Percentiles rank a stretch among this genome's conserved stretches.
Evolutionary conservation across 2,797 vertebrate genomes (phyloP).

Genomic region (Lophius americanus): DNA sequence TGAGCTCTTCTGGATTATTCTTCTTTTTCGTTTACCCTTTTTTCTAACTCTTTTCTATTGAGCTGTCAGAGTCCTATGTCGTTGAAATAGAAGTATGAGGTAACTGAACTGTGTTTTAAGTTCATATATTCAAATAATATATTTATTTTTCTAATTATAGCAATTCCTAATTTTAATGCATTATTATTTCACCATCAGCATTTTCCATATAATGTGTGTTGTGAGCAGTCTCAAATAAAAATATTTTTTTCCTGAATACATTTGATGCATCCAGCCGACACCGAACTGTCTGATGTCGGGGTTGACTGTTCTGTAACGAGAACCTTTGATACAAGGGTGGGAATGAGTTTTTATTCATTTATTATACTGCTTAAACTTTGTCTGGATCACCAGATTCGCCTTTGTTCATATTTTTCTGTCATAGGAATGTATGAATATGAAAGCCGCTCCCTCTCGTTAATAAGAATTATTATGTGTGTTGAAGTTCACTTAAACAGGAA

Average conservation of each 20-base stretch:
- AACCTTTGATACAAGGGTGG: slow-evolving; percentile 21
- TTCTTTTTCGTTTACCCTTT: no score
- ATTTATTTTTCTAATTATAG: no score
- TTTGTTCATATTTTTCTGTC: background rate
- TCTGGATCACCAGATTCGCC: background rate
- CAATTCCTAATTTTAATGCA: no score
- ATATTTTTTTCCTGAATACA: background rate
- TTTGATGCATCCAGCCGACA: background rate
- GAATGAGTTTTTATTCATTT: background rate
- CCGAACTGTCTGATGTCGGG: background rate
- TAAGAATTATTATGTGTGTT: slow-evolving; percentile 23
- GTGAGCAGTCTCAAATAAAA: background rate
- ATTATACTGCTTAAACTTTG: slow-evolving; percentile 1
- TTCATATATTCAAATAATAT: no score
- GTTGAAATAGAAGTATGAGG: no score
- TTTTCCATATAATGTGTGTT: no score
- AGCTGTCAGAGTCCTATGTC: no score
- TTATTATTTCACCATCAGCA: no score
- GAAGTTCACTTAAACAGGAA: background rate
- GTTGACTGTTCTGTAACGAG: background rate
- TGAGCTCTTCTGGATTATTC: no score
- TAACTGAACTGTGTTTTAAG: no score
- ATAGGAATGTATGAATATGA: background rate
- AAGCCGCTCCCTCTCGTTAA: background rate
- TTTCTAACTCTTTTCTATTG: no score